These are phyloP conservation scores for Pipistrellus nathusii DNA, from an alignment of 2,797 vertebrate species.

Conservation along the genomic window DNA sequence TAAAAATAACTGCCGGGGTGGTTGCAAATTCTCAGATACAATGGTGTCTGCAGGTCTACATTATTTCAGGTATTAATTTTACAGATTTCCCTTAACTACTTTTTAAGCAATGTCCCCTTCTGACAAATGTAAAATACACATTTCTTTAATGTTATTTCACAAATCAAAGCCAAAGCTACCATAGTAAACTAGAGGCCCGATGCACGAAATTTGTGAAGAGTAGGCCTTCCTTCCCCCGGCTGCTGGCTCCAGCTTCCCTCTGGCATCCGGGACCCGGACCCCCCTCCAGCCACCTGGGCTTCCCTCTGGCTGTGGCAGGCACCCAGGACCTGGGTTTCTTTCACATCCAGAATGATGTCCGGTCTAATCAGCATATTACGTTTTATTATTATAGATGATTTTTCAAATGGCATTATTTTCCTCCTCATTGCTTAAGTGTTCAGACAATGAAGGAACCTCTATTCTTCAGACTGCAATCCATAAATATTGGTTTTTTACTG, in stretches of 20 bases:
- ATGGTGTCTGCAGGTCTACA: background rate
- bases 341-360: too few species aligned
- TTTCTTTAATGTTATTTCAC: background rate
- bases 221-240: too few species aligned
- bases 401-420: background rate
- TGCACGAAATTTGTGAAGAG: too few species aligned
- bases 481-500: background rate
- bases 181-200: too few species aligned
- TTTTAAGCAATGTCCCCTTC: background rate
- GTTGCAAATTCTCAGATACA: background rate
- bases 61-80: background rate
- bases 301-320: too few species aligned
- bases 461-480: background rate
- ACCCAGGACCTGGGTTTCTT: too few species aligned
- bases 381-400: background rate
- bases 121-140: background rate
- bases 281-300: too few species aligned
- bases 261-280: too few species aligned
- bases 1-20: background rate
- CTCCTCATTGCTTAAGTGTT: background rate
- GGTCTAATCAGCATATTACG: too few species aligned
- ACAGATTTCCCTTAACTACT: background rate
- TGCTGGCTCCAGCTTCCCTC: too few species aligned
- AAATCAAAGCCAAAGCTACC: conserved; percentile 45
- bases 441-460: background rate